phyloP scores from a whole-genome alignment of 2,888 invertebrate genomes.

The Cylloceria caligata region DNA sequence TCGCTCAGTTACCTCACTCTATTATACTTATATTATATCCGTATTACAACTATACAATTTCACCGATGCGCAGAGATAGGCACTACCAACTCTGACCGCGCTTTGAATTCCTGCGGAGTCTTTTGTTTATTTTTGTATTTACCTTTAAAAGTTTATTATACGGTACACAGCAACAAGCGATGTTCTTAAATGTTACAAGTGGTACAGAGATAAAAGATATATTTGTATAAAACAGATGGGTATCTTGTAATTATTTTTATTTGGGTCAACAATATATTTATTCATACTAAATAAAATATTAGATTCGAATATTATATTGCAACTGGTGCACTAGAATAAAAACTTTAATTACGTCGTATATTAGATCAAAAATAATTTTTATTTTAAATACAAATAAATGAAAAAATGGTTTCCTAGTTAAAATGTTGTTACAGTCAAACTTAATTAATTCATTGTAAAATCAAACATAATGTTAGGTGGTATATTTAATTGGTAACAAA shows the following conservation, averaged over 20 bases:
- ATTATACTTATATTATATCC: constrained; percentile 59
- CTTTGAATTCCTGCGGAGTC: constrained; percentile 12
- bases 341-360: not conserved
- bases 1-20: constrained; percentile 65
- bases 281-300: no score
- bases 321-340: not conserved
- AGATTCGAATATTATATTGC: not conserved
- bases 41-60: constrained; percentile 46
- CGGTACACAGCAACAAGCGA: not conserved
- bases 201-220: not conserved
- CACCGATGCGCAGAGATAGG: constrained; percentile 35
- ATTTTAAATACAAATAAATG: not conserved
- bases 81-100: constrained; percentile 1
- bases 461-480: no score
- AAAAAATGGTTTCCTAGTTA: no score
- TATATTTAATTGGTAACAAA: no score
- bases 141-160: not conserved
- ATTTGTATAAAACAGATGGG: not conserved
- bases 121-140: constrained; percentile 10
- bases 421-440: no score
- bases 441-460: no score
- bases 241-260: not conserved
- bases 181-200: not conserved
- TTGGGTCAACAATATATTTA: not conserved
- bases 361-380: not conserved